A percentile compares a stretch with the other conserved stretches of the same genome.
Conservation (phyloP, 2,888 invertebrate species). For the Scrobipalpa atriplicella region DNA sequence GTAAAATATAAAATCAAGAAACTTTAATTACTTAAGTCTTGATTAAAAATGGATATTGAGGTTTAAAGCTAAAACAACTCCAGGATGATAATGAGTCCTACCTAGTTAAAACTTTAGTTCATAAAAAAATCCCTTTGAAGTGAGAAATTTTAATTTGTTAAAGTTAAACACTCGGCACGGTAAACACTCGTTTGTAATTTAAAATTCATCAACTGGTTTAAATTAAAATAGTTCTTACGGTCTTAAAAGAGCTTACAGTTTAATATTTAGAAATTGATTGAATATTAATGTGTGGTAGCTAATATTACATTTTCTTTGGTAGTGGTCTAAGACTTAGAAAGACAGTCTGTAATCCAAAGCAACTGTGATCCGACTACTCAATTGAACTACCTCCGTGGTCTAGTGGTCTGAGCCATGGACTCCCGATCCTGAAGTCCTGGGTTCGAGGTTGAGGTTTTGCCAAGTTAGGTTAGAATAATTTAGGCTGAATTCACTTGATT, state of each 20-base stretch:
- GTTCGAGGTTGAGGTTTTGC: too few species aligned
- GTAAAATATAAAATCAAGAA: background rate
- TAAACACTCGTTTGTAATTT: slow-evolving; percentile 1
- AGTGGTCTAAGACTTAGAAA: background rate
- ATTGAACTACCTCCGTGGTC: too few species aligned
- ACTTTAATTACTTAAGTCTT: background rate
- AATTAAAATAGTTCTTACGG: background rate
- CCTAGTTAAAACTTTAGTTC: slow-evolving; percentile 3
- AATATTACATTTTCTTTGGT: too few species aligned
- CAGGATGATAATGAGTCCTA: background rate
- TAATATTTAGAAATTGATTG: background rate
- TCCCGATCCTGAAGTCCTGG: too few species aligned
- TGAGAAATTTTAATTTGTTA: slow-evolving; percentile 1
- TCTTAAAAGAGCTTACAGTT: background rate
- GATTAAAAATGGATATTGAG: background rate
- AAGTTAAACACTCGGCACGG: background rate
- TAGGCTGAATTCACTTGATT: too few species aligned
- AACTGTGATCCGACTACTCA: too few species aligned
- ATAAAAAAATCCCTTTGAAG: slow-evolving; percentile 1
- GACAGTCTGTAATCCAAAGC: too few species aligned
- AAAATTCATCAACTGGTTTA: background rate
- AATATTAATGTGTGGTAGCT: background rate
- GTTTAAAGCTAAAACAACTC: background rate
- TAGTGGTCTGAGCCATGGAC: too few species aligned
- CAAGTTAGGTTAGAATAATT: too few species aligned